phyloP scores from a whole-genome alignment of 2,888 invertebrate genomes.

The Cephonodes hylas region DNA sequence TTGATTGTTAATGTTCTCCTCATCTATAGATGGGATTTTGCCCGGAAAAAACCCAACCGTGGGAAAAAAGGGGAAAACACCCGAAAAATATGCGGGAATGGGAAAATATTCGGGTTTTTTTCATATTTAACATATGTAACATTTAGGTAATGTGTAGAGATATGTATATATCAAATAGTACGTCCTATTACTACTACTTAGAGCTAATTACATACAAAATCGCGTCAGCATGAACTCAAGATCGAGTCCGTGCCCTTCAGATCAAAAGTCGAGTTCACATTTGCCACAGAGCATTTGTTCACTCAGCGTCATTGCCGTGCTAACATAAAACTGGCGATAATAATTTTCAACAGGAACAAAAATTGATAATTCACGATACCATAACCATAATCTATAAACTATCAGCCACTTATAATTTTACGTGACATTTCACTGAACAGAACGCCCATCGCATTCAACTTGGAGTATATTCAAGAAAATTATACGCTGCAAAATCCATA shows the following conservation, averaged over 20 bases:
- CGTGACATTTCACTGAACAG: neutral
- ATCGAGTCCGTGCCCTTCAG: conserved; percentile 4
- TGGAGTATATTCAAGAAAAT: neutral
- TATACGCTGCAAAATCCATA: neutral
- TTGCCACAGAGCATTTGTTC: conserved; percentile 16
- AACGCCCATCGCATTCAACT: neutral
- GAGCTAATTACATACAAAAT: neutral
- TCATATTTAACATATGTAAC: no score
- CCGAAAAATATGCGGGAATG: no score
- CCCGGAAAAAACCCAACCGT: no score
- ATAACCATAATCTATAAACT: neutral
- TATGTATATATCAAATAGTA: no score
- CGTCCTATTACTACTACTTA: no score
- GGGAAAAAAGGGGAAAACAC: no score
- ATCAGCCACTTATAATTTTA: neutral
- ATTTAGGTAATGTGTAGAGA: no score
- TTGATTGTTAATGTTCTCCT: no score
- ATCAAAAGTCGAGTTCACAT: conserved; percentile 19
- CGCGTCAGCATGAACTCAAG: neutral
- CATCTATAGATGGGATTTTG: no score
- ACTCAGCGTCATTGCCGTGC: neutral
- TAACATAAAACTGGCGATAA: neutral
- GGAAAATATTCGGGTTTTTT: no score
- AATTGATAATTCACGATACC: no score
- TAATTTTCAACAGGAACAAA: neutral